A percentile compares a stretch with the other conserved stretches of the same genome.
phyloP scores from a whole-genome alignment of 2,113 vertebrate genomes.

The Strix aluco region DNA sequence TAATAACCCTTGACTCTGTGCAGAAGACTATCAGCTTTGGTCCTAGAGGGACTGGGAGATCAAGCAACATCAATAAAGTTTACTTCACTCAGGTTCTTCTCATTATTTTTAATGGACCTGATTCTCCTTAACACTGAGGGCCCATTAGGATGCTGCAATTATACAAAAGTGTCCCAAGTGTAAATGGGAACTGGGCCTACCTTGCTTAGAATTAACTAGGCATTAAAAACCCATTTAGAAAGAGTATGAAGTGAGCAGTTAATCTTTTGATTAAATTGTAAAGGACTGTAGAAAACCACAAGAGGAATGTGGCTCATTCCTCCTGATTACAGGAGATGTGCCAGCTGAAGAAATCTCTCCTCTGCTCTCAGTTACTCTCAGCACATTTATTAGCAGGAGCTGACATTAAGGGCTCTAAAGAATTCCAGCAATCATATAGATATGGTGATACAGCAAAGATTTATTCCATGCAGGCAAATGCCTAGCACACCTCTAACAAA shows the following conservation, averaged over 20 bases:
- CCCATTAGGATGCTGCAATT: conserved; percentile 9
- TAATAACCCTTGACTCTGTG: neutral
- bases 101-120: conserved; percentile 37
- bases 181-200: neutral
- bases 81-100: neutral
- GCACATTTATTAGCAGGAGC: neutral
- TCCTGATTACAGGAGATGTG: conserved; percentile 2
- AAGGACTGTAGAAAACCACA: conserved; percentile 25
- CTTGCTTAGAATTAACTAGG: conserved; percentile 50
- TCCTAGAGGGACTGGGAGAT: neutral
- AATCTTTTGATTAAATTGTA: conserved; percentile 41
- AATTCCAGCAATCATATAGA: neutral
- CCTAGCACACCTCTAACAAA: neutral
- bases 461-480: neutral
- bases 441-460: neutral
- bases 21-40: neutral
- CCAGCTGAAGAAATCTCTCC: neutral
- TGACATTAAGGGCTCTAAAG: neutral
- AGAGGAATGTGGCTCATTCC: neutral
- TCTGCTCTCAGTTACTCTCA: neutral
- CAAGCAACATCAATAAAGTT: neutral
- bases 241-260: conserved; percentile 2
- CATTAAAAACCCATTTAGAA: conserved; percentile 52
- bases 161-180: conserved; percentile 8
- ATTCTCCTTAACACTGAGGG: conserved; percentile 3